These are phyloP conservation scores for Lycocerus yunnanus DNA, from an alignment of 2,888 invertebrate species.

Conservation along the genomic window DNA sequence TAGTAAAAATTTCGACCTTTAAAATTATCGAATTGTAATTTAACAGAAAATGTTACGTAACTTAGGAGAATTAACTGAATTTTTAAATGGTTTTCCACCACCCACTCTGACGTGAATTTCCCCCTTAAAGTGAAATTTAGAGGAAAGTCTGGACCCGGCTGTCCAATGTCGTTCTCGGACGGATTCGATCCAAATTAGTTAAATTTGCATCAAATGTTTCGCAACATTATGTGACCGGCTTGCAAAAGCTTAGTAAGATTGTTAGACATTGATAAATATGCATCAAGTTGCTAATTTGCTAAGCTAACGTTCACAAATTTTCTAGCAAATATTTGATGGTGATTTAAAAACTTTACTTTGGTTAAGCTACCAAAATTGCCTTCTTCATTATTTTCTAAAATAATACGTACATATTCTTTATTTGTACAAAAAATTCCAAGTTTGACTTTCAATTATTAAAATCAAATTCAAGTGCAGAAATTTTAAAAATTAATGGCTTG, in stretches of 20 bases:
- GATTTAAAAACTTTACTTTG: not conserved
- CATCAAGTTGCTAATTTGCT: conserved; percentile 38
- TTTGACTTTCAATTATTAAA: not conserved
- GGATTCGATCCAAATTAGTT: conserved; percentile 48
- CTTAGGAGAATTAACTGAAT: not conserved
- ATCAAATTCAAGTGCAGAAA: too few relatives aligned
- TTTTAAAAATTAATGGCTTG: too few relatives aligned
- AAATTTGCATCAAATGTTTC: conserved; percentile 50
- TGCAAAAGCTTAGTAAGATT: conserved; percentile 33
- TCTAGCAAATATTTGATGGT: not conserved
- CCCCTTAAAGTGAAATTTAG: conserved; percentile 23
- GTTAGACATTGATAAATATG: conserved; percentile 42
- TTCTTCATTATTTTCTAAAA: not conserved
- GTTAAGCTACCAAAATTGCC: not conserved
- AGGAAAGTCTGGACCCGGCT: conserved; percentile 35
- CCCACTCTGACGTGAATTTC: not conserved
- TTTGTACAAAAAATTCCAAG: not conserved
- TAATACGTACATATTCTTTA: not conserved
- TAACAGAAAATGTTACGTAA: not conserved
- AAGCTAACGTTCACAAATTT: conserved; percentile 10
- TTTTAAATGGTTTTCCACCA: not conserved
- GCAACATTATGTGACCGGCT: conserved; percentile 40
- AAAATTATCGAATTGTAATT: not conserved
- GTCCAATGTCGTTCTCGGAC: conserved; percentile 43
- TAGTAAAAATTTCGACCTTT: not conserved